phyloP scores from a whole-genome alignment of 2,113 vertebrate genomes.

The Lepidothrix coronata region DNA sequence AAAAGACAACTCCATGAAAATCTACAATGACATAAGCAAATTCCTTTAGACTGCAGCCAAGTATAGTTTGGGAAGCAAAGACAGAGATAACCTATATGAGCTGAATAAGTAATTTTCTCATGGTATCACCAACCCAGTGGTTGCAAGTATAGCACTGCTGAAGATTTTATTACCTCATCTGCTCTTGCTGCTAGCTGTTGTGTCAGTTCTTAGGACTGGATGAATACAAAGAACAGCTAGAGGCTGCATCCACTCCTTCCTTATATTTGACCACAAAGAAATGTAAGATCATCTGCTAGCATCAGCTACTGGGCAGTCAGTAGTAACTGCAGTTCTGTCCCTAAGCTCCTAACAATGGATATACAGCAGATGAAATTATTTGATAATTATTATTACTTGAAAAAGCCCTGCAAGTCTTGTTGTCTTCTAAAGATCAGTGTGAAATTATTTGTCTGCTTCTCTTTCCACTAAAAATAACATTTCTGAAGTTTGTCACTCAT shows the following conservation, averaged over 20 bases:
- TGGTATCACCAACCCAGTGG: not conserved
- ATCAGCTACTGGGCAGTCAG: not conserved
- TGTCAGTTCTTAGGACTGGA: not conserved
- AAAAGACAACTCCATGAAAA: not conserved
- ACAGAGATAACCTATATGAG: not conserved
- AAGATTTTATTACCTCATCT: not conserved
- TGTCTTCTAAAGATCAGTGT: not conserved
- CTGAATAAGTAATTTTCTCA: not conserved
- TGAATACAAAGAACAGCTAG: not conserved
- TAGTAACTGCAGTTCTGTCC: not conserved
- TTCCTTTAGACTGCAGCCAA: not conserved
- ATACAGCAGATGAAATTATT: not conserved
- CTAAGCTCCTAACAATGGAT: not conserved
- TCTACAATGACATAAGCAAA: not conserved
- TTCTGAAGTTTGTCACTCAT: conserved; percentile 5
- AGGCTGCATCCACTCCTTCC: not conserved
- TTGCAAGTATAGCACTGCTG: not conserved
- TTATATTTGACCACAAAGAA: not conserved
- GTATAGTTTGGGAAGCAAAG: not conserved
- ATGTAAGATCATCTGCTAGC: not conserved
- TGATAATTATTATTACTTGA: not conserved
- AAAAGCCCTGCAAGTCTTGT: not conserved
- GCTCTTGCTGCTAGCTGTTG: not conserved
- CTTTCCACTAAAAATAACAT: conserved; percentile 1
- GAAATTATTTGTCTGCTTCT: not conserved